Percentiles rank a stretch among this genome's conserved stretches.
Conservation (phyloP, 2,113 vertebrate species). For the Verasper variegatus region DNA sequence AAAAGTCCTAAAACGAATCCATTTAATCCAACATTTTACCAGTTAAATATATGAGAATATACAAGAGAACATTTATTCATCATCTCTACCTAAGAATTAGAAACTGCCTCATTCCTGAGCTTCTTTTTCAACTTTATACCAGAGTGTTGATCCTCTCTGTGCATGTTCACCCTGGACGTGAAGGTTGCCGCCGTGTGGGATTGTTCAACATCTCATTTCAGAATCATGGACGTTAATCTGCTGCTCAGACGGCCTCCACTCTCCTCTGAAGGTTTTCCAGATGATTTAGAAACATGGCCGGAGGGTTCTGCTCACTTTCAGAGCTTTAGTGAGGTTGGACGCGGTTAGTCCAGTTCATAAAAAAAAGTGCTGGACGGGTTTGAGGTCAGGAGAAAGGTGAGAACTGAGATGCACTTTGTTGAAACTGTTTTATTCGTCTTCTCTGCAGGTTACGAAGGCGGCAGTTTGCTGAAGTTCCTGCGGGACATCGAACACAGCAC, state of each 20-base stretch:
- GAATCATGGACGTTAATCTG: not conserved
- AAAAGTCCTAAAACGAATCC: too few relatives aligned
- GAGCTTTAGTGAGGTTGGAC: not conserved
- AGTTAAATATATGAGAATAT: not conserved
- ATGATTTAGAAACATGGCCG: not conserved
- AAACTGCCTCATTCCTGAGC: too few relatives aligned
- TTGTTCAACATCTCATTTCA: not conserved
- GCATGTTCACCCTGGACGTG: not conserved
- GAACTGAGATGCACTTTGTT: not conserved
- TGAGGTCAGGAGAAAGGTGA: not conserved
- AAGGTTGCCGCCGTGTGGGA: not conserved
- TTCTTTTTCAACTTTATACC: too few relatives aligned
- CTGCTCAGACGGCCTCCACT: not conserved
- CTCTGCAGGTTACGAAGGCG: constrained; percentile 92
- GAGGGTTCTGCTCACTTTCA: not conserved
- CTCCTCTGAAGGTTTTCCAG: not conserved
- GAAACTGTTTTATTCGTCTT: not conserved
- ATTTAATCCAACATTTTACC: not conserved
- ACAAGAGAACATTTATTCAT: too few relatives aligned
- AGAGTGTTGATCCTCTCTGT: too few relatives aligned
- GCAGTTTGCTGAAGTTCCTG: constrained; percentile 92
- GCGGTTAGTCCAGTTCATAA: not conserved
- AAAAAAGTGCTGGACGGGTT: not conserved
- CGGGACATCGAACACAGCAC: constrained; percentile 95
- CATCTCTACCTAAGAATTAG: too few relatives aligned